Conservation (phyloP, 2,113 vertebrate species). For the Nicator chloris region DNA sequence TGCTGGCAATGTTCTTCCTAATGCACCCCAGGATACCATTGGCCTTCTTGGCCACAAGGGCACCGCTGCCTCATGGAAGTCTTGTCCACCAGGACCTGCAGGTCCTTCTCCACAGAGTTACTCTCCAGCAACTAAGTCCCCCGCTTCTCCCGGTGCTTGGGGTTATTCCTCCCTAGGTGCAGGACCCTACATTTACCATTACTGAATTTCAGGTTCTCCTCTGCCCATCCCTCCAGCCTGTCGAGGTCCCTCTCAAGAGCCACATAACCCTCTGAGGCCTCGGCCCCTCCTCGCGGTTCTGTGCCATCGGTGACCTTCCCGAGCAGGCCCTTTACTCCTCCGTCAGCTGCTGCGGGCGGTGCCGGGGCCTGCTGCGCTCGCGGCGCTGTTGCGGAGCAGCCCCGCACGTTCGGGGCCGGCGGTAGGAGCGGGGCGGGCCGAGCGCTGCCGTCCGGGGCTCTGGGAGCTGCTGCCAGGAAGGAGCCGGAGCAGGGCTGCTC, state of each 20-base stretch:
- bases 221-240: background rate
- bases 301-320: background rate
- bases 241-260: background rate
- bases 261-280: too few relatives aligned
- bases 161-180: background rate
- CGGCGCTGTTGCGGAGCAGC: background rate
- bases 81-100: too few relatives aligned
- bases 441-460: background rate
- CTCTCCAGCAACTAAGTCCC: background rate
- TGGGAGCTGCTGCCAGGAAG: background rate
- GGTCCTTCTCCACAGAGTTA: background rate
- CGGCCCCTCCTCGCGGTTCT: background rate
- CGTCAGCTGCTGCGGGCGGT: background rate
- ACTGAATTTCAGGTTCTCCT: background rate
- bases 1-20: background rate
- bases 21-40: background rate
- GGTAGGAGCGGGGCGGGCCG: background rate
- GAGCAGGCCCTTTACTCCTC: background rate
- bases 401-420: background rate
- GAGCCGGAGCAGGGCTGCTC: background rate
- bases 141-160: background rate
- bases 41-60: background rate
- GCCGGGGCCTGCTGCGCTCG: background rate
- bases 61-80: background rate
- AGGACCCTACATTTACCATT: background rate